These are phyloP conservation scores for Perodicticus potto DNA, from an alignment of 2,797 vertebrate genomes.

Conservation along the genomic window DNA sequence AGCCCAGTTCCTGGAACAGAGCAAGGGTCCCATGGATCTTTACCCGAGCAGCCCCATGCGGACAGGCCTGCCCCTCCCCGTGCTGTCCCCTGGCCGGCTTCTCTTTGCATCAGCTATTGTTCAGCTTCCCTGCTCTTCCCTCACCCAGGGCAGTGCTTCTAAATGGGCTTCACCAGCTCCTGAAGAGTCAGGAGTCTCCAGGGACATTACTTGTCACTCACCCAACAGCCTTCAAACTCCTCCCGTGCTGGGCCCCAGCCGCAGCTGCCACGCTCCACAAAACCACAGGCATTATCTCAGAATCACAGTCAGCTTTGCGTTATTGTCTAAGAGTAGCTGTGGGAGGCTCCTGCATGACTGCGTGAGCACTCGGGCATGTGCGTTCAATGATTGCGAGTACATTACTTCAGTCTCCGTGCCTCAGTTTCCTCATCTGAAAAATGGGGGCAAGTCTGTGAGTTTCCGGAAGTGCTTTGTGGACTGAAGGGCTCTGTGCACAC, in stretches of 20 bases:
- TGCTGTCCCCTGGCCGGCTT: background rate
- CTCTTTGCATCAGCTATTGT: background rate
- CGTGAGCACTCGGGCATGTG: background rate
- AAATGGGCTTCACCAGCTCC: background rate
- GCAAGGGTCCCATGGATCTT: background rate
- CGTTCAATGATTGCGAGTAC: background rate
- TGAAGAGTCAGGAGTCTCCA: background rate
- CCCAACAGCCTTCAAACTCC: too few species aligned
- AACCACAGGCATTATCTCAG: background rate
- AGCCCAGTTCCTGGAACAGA: background rate
- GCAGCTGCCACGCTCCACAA: background rate
- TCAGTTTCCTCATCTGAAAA: slow-evolving; percentile 1
- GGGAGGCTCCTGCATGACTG: accelerated
- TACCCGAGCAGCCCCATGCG: accelerated
- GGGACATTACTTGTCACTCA: background rate
- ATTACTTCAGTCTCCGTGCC: background rate
- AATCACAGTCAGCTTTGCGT: background rate
- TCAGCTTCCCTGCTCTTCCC: background rate
- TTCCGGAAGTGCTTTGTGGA: background rate
- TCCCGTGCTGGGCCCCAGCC: background rate
- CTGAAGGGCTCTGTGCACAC: background rate
- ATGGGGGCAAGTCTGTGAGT: background rate
- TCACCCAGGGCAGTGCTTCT: background rate
- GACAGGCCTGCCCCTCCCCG: background rate
- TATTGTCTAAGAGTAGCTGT: background rate